Evolutionary conservation across 2,113 vertebrate genomes (phyloP).

Genomic region (Lota lota): DNA sequence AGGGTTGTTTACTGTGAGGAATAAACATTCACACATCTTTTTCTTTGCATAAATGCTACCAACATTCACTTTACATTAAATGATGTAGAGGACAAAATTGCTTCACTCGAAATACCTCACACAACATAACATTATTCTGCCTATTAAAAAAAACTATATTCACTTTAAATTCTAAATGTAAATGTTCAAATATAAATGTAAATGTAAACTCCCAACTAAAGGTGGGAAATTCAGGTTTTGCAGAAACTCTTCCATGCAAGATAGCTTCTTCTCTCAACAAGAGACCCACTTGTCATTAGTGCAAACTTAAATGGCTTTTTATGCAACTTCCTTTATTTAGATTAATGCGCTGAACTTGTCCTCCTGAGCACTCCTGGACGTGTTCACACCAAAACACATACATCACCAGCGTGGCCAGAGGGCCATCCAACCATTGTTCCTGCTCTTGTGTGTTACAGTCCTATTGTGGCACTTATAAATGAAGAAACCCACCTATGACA

Average conservation of each 20-base stretch:
- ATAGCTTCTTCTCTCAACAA: slow-evolving; percentile 40
- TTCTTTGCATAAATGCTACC: too few species aligned
- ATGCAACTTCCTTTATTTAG: slow-evolving; percentile 41
- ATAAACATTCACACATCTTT: too few species aligned
- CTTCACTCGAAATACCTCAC: too few species aligned
- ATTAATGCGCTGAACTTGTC: slow-evolving; percentile 16
- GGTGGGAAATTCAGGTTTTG: slow-evolving; percentile 12
- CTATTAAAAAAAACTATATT: too few species aligned
- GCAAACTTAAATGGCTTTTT: slow-evolving; percentile 26
- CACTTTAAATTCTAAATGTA: too few species aligned
- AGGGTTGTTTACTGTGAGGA: too few species aligned
- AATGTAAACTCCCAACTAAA: neutral
- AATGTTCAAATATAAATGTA: too few species aligned
- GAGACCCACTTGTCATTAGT: slow-evolving; percentile 13
- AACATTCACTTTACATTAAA: too few species aligned
- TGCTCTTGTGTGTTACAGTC: neutral
- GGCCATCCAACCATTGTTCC: neutral
- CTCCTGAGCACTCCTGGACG: slow-evolving; percentile 38
- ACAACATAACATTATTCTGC: too few species aligned
- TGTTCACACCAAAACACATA: slow-evolving; percentile 19
- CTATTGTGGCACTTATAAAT: too few species aligned
- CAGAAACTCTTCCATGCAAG: slow-evolving; percentile 24
- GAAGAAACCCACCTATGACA: too few species aligned
- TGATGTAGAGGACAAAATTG: too few species aligned
- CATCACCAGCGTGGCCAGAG: slow-evolving; percentile 5